Evolutionary conservation across 1,140 invertebrate genomes (phyloP).

Genomic region (Nebria ingens): DNA sequence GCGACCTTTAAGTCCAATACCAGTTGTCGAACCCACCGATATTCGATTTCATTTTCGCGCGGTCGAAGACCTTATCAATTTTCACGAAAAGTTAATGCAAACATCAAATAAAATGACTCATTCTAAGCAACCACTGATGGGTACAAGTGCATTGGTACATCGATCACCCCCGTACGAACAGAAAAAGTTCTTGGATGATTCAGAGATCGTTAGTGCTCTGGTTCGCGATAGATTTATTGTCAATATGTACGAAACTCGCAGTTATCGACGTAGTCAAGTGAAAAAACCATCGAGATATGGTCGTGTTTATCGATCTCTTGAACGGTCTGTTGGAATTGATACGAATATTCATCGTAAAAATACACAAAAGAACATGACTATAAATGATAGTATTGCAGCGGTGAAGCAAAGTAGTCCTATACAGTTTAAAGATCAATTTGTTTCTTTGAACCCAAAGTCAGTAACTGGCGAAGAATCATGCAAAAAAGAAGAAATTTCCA

Average conservation of each 20-base stretch:
- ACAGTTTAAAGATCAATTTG: neutral
- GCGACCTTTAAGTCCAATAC: neutral
- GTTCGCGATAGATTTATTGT: neutral
- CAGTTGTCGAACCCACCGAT: neutral
- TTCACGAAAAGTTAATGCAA: neutral
- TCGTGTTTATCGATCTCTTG: neutral
- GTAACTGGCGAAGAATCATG: no score
- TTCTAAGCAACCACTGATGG: neutral
- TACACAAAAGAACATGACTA: neutral
- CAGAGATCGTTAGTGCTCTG: neutral
- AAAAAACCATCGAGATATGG: neutral
- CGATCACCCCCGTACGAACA: neutral
- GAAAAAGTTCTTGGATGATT: neutral
- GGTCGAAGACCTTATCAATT: neutral
- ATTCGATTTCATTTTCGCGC: neutral
- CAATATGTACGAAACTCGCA: neutral
- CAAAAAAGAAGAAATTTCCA: no score
- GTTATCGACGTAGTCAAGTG: neutral
- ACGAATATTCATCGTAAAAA: neutral
- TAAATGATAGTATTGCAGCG: neutral
- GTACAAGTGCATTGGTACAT: neutral
- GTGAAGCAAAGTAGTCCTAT: constrained; percentile 1
- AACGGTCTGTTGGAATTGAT: neutral
- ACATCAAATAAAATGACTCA: neutral
- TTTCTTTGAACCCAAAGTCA: no score